These are phyloP conservation scores for Aphelenchoides besseyi DNA, from an alignment of 1,140 invertebrate genomes.

Conservation along the genomic window DNA sequence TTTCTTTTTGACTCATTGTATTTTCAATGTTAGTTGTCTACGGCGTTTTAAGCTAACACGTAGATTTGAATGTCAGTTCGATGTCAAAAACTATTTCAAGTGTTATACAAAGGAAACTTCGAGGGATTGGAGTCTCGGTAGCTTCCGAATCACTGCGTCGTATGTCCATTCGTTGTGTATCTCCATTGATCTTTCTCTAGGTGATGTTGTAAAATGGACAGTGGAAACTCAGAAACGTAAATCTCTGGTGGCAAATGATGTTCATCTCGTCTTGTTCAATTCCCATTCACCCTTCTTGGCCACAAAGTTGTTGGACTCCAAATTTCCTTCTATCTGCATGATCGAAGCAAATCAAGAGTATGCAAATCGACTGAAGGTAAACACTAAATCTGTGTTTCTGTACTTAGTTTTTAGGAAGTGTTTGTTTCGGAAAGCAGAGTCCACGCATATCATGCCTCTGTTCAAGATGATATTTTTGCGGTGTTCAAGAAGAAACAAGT, in stretches of 20 bases:
- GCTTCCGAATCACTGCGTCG: background rate
- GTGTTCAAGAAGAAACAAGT: background rate
- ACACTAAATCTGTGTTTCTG: background rate
- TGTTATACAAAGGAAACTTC: background rate
- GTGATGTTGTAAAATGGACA: background rate
- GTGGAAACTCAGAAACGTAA: background rate
- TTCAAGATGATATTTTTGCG: conserved; percentile 2
- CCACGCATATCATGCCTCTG: conserved; percentile 4
- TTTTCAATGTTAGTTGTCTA: too few relatives aligned
- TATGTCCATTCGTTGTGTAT: background rate
- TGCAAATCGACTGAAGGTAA: conserved; percentile 5
- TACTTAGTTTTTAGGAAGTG: background rate
- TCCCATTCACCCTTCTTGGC: background rate
- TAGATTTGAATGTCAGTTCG: too few relatives aligned
- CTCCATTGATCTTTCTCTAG: background rate
- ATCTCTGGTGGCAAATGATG: background rate
- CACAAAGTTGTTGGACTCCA: background rate
- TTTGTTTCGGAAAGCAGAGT: background rate
- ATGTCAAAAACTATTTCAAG: too few relatives aligned
- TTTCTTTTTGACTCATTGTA: too few relatives aligned
- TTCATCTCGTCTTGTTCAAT: conserved; percentile 5
- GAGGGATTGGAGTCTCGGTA: background rate
- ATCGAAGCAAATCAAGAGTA: conserved; percentile 11
- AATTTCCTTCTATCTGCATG: background rate
- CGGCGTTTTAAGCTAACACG: too few relatives aligned